Base-by-base conservation (phyloP, 1,140 invertebrate species). In the Lepidurus apus region DNA sequence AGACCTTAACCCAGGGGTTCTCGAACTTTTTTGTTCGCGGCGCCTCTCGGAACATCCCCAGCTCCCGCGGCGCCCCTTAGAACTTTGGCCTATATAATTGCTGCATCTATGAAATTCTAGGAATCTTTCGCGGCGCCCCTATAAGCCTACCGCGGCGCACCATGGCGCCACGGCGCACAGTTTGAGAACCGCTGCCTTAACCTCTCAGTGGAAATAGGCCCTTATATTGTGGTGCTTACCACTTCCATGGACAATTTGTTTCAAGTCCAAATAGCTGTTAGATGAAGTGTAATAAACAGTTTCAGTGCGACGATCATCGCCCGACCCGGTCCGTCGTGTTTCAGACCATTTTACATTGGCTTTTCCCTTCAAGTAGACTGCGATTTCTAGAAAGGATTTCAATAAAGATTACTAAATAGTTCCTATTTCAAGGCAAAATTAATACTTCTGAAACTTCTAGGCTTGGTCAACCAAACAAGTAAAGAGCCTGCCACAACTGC, bases 391-490 rank as follows among this genome's bases (percentile, higher is more conserved):
- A 8, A 8, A 13, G 21, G 11, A 65, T 11, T 17, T 13, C 11
- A 13, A 65, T 65, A 65, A 8, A 76, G 7, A 53, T 74, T 13
- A 1, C 74, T 74, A 24, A 74, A 74, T 21, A 7, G 13, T 24
- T 74, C 7, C n/a, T 13, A 76, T 13, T 76, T 42, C n/a, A 8
- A n/a, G 42, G 42, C 43, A 43, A 1, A 1, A 26, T 26, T 21
- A 42, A 74, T 77, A 77, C 76, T 53, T 45, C 26, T 77, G 26
- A 77, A 45, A 77, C 34, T 26, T 21, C 34, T 77, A 13, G 43
- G 9, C 42, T 77, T 47, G 6, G 24, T 21, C 44, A 53, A 26
- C 43, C 76, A 77, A 3, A 77, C 10, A 42, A 45, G 76, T 24
- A 77, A 45, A 6, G 10, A 13, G 10, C 76, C 76, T n/a, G 76